Base-by-base conservation (phyloP, 2,888 invertebrate species). In the Neria commutata region DNA sequence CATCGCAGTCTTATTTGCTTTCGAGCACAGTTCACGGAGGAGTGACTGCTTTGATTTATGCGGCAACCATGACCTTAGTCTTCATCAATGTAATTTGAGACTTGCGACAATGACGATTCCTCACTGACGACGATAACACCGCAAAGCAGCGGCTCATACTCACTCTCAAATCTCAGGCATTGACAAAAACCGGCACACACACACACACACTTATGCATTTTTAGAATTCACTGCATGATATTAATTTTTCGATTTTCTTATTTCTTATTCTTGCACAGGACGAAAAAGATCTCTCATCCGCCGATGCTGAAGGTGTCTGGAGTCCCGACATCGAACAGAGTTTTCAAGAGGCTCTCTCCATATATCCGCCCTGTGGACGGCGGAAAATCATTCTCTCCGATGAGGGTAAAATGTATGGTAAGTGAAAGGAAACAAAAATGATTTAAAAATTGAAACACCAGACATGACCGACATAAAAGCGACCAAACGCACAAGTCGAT, bases 331-430 rank as follows among this genome's bases (percentile, higher is more conserved):
- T 99, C 84, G 99, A 99, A 84, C 98, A 99, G 86, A 96, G 96
- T 85, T 99, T 99, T 86, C 98, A 99, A 84, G 99, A 99, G 86
- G 99, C 99, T 68, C 88, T 99, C 82, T 96, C 98, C 78, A 98
- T 99, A 83, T 99, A 99, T 86, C 99, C 99, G 64, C 99, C 99
- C 66, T 99, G 99, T 84, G 99, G 99, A 69, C 86, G 99, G 76
- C 89, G 99, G 83, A 99, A 99, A 88, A 99, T 99, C 83, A 99
- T 99, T 77, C 90, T 99, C 76, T 97, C 97, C 74, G 99, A 99
- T 84, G 99, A 99, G 87, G 99, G 99, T 82, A 99, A 99, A 90
- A 99, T 99, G 99, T 99, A 98, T 88, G 99, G 98, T 99, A 87
- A 93, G 96, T 92, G 26, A 42, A 54, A 14, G 10, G 8, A 46